phyloP scores from a whole-genome alignment of 2,888 invertebrate genomes.

The Cheilosia impressa region DNA sequence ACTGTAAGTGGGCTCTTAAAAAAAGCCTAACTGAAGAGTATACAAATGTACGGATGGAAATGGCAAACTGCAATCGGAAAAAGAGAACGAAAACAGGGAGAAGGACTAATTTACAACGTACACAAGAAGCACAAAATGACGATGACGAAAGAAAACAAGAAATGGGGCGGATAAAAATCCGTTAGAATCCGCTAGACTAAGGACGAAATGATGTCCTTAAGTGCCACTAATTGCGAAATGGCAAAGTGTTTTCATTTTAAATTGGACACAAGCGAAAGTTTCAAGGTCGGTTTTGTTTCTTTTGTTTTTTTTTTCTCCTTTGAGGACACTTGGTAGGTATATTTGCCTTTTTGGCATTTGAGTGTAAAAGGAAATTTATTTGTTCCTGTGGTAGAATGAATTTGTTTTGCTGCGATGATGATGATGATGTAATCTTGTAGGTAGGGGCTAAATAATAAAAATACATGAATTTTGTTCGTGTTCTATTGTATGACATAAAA shows the following conservation, averaged over 20 bases:
- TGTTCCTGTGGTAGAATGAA: neutral
- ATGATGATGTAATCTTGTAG: too few species aligned
- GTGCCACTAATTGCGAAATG: slow-evolving; percentile 62
- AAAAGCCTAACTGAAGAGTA: slow-evolving; percentile 12
- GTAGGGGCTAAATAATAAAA: too few species aligned
- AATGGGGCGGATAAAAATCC: neutral
- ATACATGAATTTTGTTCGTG: too few species aligned
- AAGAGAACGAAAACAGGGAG: slow-evolving; percentile 12
- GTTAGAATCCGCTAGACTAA: neutral
- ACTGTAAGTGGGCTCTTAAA: slow-evolving; percentile 2
- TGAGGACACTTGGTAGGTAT: neutral
- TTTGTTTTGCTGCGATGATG: neutral
- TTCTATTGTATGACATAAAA: too few species aligned
- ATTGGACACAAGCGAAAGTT: slow-evolving; percentile 35
- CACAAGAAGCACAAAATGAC: slow-evolving; percentile 5
- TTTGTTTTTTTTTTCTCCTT: neutral
- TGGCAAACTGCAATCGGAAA: slow-evolving; percentile 31
- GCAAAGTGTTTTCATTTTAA: slow-evolving; percentile 48
- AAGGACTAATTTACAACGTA: slow-evolving; percentile 51
- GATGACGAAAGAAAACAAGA: neutral
- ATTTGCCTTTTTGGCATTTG: neutral
- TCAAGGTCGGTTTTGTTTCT: slow-evolving; percentile 23
- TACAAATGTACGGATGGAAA: neutral
- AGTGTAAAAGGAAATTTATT: neutral
- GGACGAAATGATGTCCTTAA: slow-evolving; percentile 47